Evolutionary conservation across 2,113 vertebrate species (phyloP), one percentile per base, ranked within the genome.

Genomic region (Butorides virescens): DNA sequence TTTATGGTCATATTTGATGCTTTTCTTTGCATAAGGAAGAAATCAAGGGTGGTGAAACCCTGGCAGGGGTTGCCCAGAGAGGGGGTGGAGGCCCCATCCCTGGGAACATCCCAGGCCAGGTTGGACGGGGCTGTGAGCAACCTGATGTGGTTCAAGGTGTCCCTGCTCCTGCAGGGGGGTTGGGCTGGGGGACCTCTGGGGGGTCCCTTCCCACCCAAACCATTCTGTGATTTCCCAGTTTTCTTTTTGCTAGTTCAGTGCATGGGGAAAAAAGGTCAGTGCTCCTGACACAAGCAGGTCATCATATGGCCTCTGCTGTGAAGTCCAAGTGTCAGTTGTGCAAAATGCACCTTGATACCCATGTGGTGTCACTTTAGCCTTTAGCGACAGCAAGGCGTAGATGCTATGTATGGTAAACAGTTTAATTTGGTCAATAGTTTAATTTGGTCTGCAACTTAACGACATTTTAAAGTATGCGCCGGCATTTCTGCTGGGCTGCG

Each of bases 371-470:
- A 79, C 42, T 62, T 78, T 6, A 91, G 71, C 84, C 91, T 88
- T 80, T 84, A 49, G 86, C 7, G 8, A 42, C 53, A 90, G 70
- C 10, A 36, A 92, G 72, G 23, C 5, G 11, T 91, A 72, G 16
- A n/a, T 91, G 73, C 58, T 52, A 25, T 83, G 46, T 86, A 44
- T 91, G 93, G 89, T 96, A 96, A 97, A 97, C 83, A 96, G 93
- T 97, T 97, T 96, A 82, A 95, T 97, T 97, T 97, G 96, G 97
- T 96, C 97, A 97, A 89, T 92, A 93, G 94, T 96, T 98, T 96
- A 96, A 97, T 97, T 97, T 96, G 92, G 70, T 93, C 90, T 95
- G 97, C 61, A 66, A 67, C 71, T 78, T 97, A 97, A 90, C 97
- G 97, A 95, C 97, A 96, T 97, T 97, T 97, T 94, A 93, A 97